Base-by-base conservation (phyloP, 2,888 invertebrate genomes). In the Nemoura dubitans region DNA sequence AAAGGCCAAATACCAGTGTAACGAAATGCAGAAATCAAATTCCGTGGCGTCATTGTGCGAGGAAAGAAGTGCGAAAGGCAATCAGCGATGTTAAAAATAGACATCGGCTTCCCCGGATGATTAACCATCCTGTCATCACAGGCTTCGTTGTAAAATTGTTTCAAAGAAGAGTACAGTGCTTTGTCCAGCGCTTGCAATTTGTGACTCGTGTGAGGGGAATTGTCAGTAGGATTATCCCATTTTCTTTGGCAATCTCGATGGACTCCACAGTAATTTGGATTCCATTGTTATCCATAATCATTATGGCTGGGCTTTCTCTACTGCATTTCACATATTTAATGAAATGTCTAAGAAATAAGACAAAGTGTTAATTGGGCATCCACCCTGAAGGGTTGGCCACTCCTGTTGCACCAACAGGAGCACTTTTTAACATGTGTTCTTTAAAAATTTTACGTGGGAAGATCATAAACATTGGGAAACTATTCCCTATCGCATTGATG, bases 361-460 rank as follows among this genome's bases (percentile, higher is more conserved):
- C 29, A 30, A 82, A 82, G 25, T 82, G 28, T 16, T 82, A 28
- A 7, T 21, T n/a, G 27, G 82, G 27, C 90, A 91, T 91, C 91
- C 91, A 91, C 28, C 91, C 91, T 83, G 89, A 89, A 85, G 90
- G 89, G 88, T 89, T 89, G 36, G 90, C 91, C 29, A 90, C 88
- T 36, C 90, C 91, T 85, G 90, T 88, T 77, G 90, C 90, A 81
- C 90, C 90, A 83, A 89, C 86, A 86, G 90, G 91, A 83, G 90
- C 91, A 87, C 90, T 90, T 86, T 88, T 89, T 29, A 90, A 86
- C 90, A 91, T 90, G 85, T 89, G 88, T 25, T 87, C 81, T 86
- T 90, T 89, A 85, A 90, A 91, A 36, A 89, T 89, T 85, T 89
- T 89, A 42, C 91, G 88, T 0, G 91, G 90, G 87, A 91, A 91